A percentile compares a stretch with the other conserved stretches of the same genome.
phyloP scores from a whole-genome alignment of 2,113 vertebrate genomes.

The Malaclemys terrapin region DNA sequence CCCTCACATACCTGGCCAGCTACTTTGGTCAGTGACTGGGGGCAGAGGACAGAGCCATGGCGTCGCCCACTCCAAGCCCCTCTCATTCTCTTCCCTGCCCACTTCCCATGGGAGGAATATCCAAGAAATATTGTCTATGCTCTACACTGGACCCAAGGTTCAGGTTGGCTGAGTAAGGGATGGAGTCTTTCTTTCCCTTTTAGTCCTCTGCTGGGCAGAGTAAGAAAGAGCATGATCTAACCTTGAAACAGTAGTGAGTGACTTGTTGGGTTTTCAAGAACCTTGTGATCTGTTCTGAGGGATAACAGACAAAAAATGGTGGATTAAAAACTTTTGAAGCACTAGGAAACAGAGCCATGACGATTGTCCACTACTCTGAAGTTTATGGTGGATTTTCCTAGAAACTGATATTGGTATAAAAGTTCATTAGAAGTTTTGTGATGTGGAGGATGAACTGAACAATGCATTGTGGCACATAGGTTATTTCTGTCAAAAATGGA shows the following conservation, averaged over 20 bases:
- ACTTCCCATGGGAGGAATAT: background rate
- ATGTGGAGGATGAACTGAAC: background rate
- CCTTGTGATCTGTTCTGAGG: background rate
- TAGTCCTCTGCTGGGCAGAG: background rate
- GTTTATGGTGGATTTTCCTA: background rate
- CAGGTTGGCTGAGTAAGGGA: background rate
- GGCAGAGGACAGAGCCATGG: background rate
- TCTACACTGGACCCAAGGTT: background rate
- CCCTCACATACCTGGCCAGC: background rate
- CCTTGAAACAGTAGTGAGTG: background rate
- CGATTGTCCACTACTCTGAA: background rate
- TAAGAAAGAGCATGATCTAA: background rate
- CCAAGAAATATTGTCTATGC: background rate
- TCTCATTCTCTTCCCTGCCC: background rate
- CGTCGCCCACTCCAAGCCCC: accelerated
- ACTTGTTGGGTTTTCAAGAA: background rate
- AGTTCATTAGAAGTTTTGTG: background rate
- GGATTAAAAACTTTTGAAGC: constrained; percentile 7
- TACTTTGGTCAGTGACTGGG: background rate
- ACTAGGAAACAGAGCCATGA: background rate
- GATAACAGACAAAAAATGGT: background rate
- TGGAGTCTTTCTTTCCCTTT: background rate
- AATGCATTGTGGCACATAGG: background rate
- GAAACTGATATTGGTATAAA: background rate
- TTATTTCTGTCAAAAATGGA: constrained; percentile 27